A percentile compares a stretch with the other conserved stretches of the same genome.
Evolutionary conservation across 2,888 invertebrate species (phyloP).

Genomic region (Nemurella pictetii): DNA sequence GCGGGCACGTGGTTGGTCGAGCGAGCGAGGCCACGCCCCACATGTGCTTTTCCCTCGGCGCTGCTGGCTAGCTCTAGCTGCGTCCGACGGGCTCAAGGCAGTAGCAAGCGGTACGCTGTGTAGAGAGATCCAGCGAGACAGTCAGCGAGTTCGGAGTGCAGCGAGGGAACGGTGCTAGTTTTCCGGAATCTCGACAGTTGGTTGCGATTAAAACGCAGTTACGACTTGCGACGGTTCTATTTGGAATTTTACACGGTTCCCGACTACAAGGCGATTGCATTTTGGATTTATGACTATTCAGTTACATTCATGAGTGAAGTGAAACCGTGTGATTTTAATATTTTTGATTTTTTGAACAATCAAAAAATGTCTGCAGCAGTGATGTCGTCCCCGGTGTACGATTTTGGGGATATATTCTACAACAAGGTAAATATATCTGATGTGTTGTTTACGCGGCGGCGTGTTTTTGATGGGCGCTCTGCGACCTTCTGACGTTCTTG

Average conservation of each 20-base stretch:
- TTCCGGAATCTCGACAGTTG: not conserved
- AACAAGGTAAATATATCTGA: constrained; percentile 61
- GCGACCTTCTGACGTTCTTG: not conserved
- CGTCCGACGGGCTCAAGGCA: not conserved
- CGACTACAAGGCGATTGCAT: not conserved
- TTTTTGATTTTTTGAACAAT: constrained; percentile 32
- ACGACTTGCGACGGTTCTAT: not conserved
- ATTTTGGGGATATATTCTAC: constrained; percentile 72
- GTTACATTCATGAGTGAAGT: constrained; percentile 28
- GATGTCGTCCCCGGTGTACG: constrained; percentile 72
- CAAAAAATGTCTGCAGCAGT: constrained; percentile 72
- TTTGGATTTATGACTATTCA: not conserved
- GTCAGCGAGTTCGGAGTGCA: not conserved
- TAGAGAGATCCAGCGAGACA: not conserved
- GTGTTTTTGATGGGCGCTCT: not conserved
- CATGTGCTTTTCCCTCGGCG: constrained; percentile 24
- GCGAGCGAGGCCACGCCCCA: not conserved
- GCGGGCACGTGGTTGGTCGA: constrained; percentile 3
- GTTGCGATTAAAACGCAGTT: not conserved
- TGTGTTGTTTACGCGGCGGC: not conserved
- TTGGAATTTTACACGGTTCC: constrained; percentile 26
- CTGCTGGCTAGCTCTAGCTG: too few species aligned
- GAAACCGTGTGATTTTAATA: constrained; percentile 26
- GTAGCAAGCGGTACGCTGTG: constrained; percentile 11
- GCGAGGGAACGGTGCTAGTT: constrained; percentile 21